Percentiles rank a stretch among this genome's conserved stretches.
Conservation (phyloP, 2,888 invertebrate species). For the Spatulosminthurus flaviceps region DNA sequence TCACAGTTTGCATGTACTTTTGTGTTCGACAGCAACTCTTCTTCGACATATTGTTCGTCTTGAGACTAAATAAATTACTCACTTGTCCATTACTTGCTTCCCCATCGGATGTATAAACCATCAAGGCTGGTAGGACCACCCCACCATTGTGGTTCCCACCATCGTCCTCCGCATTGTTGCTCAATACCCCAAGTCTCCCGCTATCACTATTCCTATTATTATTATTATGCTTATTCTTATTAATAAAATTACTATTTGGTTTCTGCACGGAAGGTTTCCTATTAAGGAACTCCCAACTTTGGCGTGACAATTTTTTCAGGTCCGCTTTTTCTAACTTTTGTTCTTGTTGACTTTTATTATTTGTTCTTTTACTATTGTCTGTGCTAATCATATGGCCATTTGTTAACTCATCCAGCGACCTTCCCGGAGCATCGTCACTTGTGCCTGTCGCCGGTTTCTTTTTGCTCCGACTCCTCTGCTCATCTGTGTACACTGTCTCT, state of each 20-base stretch:
- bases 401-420: neutral
- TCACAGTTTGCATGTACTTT: conserved; percentile 62
- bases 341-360: conserved; percentile 11
- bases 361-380: neutral
- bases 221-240: conserved; percentile 17
- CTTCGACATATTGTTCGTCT: conserved; percentile 35
- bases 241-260: conserved; percentile 32
- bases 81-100: conserved; percentile 19
- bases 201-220: conserved; percentile 35
- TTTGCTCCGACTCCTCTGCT: neutral
- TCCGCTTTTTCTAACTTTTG: conserved; percentile 47
- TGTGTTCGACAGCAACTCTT: conserved; percentile 61
- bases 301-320: conserved; percentile 57
- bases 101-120: conserved; percentile 58
- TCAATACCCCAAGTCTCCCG: neutral
- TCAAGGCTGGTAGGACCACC: conserved; percentile 60
- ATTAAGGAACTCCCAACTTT: conserved; percentile 62
- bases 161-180: neutral
- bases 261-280: conserved; percentile 47
- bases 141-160: conserved; percentile 29
- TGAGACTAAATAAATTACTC: conserved; percentile 29
- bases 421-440: neutral
- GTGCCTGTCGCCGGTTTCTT: neutral
- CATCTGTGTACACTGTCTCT: neutral
- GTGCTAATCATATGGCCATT: neutral